Evolutionary conservation across 2,113 vertebrate species (phyloP), one percentile per base, ranked within the genome.

Genomic region (Mesembrinibis cayennensis): DNA sequence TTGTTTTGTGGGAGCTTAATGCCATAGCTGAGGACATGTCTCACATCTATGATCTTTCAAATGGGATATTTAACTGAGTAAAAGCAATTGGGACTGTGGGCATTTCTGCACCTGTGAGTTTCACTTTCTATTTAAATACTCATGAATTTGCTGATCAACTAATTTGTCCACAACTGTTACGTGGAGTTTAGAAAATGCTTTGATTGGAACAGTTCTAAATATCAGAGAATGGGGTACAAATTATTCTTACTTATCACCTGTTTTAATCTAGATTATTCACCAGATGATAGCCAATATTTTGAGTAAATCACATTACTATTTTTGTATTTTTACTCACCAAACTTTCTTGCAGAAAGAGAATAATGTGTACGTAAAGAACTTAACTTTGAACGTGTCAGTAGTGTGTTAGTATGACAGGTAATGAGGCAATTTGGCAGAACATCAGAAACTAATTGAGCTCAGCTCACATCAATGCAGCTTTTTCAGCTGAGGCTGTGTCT

Each of bases 381-480:
- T 90, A 76, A 72, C 80, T 89, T 96, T 93, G 62, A 90, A 97
- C 96, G 86, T 97, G 94, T 94, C 67, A 52, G 80, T 81, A 50
- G 91, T 96, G 83, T 95, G 74, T 94, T 97, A 78, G 70, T 44
- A 21, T 97, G 98, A 97, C 97, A 98, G 91, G 96, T 98, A 98
- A 98, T 97, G 97, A 98, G 95, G 95, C 97, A 97, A 97, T 98
- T 98, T 98, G 97, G 97, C 98, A 98, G 96, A 97, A 97, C 91
- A 97, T 98, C 97, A 98, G 97, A 96, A 98, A 93, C 96, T 98
- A 98, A 98, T 98, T 98, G 98, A 98, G 97, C 97, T 97, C 96
- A 92, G 96, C 93, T 98, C 94, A 95, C 96, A 98, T 98, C 96
- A 97, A 10, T 95, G 95, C 69, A 81, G 78, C 61, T 91, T 97